A percentile compares a stretch with the other conserved stretches of the same genome.
phyloP scores from a whole-genome alignment of 1,140 invertebrate species.

The Drosophila lini region DNA sequence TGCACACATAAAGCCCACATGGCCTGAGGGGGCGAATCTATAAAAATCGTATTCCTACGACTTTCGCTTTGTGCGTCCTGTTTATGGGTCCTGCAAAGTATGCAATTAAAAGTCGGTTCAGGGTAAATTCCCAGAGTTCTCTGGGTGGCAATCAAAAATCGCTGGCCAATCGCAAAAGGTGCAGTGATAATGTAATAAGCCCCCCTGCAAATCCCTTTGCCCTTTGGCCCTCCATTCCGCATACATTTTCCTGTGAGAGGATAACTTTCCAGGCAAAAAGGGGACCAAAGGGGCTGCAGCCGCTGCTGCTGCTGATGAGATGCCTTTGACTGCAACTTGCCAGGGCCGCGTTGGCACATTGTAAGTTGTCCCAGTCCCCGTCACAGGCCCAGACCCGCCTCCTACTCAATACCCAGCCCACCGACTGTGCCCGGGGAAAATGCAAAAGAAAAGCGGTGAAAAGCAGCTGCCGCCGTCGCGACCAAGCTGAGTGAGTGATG shows the following conservation, averaged over 20 bases:
- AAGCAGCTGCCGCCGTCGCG: slow-evolving; percentile 48
- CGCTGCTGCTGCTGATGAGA: slow-evolving; percentile 35
- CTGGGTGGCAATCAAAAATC: slow-evolving; percentile 44
- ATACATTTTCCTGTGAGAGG: slow-evolving; percentile 17
- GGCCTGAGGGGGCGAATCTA: slow-evolving; percentile 15
- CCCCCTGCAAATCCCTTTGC: slow-evolving; percentile 4
- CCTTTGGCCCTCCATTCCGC: slow-evolving; percentile 5
- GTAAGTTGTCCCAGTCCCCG: slow-evolving; percentile 26
- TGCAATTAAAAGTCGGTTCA: slow-evolving; percentile 47
- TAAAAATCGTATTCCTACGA: slow-evolving; percentile 18
- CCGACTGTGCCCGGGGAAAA: slow-evolving; percentile 17
- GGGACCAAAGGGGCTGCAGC: neutral
- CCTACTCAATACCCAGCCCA: slow-evolving; percentile 9
- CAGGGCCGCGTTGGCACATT: slow-evolving; percentile 46
- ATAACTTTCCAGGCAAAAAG: slow-evolving; percentile 1
- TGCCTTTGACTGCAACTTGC: slow-evolving; percentile 51
- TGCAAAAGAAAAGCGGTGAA: slow-evolving; percentile 50
- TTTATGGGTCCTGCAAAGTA: slow-evolving; percentile 28
- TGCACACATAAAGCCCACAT: slow-evolving; percentile 29
- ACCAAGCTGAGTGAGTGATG: slow-evolving; percentile 58
- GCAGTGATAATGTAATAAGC: slow-evolving; percentile 51
- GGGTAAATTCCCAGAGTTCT: neutral
- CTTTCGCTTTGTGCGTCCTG: slow-evolving; percentile 17
- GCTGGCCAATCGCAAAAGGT: slow-evolving; percentile 40
- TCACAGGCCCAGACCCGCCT: slow-evolving; percentile 1